phyloP scores from a whole-genome alignment of 1,140 invertebrate genomes.

The Zaprionus africanus region DNA sequence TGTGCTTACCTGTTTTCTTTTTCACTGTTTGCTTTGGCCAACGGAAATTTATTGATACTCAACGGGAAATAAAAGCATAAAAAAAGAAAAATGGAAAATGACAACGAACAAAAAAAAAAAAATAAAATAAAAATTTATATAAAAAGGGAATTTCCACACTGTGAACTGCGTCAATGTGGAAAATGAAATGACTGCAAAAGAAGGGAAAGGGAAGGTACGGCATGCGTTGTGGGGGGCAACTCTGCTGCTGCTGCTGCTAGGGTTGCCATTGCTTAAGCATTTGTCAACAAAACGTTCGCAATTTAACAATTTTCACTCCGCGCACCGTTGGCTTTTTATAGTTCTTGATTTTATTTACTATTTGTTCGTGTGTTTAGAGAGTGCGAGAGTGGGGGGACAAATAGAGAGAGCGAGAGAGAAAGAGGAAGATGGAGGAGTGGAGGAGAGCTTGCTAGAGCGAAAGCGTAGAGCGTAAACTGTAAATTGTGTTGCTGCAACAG shows the following conservation, averaged over 20 bases:
- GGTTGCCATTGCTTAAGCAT: constrained; percentile 36
- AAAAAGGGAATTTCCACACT: constrained; percentile 3
- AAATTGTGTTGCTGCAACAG: constrained; percentile 72
- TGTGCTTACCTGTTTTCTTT: constrained; percentile 34
- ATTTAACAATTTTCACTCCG: constrained; percentile 42
- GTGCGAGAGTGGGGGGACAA: not conserved
- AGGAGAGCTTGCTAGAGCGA: constrained; percentile 23
- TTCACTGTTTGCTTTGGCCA: constrained; percentile 52
- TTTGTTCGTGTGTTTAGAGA: constrained; percentile 54
- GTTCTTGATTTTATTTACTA: constrained; percentile 79
- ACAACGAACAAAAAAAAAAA: constrained; percentile 19
- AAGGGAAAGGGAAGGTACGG: not conserved
- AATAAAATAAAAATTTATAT: constrained; percentile 26
- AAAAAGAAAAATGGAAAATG: constrained; percentile 48
- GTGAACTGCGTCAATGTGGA: constrained; percentile 1
- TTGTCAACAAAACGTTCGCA: constrained; percentile 62
- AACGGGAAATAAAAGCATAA: constrained; percentile 50
- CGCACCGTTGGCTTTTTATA: constrained; percentile 52
- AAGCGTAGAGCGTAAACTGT: constrained; percentile 76
- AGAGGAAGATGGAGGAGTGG: constrained; percentile 14
- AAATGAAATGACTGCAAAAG: not conserved
- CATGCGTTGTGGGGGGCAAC: not conserved
- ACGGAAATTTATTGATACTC: constrained; percentile 75
- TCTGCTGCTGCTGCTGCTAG: not conserved
- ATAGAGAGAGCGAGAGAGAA: not conserved